Base-by-base conservation (phyloP, 1,140 invertebrate species). In the Leptonema lineaticorne region DNA sequence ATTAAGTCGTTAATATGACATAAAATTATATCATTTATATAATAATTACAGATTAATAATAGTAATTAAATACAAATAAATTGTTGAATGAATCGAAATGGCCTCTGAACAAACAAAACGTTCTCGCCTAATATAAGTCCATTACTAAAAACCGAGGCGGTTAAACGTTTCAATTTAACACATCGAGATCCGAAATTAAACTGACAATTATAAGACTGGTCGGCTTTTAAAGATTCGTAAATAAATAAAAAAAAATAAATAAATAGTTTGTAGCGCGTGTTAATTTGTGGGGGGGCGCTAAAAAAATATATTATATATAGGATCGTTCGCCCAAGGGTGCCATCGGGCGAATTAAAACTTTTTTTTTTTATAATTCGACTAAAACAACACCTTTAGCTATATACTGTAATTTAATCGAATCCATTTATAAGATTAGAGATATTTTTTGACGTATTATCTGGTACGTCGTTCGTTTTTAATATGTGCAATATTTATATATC, bases 171-270 rank as follows among this genome's bases (percentile, higher is more conserved):
- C 50, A 53, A 53, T 53, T 53, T 26, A 53, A 53, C 22, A 11
- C 20, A 22, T 18, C 20, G 50, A 14, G 50, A 22, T 41, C 37
- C 22, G 18, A 24, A 53, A 53, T 53, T 53, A 53, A 53, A 53
- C 50, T 24, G 50, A 53, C 50, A 53, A 53, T 53, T 53, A 53
- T 24, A 53, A 24, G 50, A 53, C 50, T 14, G 50, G 4, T n/a
- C 50, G 7, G 50, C 22, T 11, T 53, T 53, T 53, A 53, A 24
- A 20, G 50, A n/a, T n/a, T n/a, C 24, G 20, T 22, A 11, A 53
- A 9, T 53, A n/a, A 53, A 53, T n/a, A n/a, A 53, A 53, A 20
- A 11, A 24, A 26, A 53, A 53, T 53, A 53, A 16, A 53, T 24
- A 26, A 26, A 53, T 16, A 45, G 29, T 6, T 33, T n/a, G 29